Evolutionary conservation across 2,797 vertebrate species (phyloP), one percentile per base, ranked within the genome.

Genomic region (Sebastes hopkinsi): DNA sequence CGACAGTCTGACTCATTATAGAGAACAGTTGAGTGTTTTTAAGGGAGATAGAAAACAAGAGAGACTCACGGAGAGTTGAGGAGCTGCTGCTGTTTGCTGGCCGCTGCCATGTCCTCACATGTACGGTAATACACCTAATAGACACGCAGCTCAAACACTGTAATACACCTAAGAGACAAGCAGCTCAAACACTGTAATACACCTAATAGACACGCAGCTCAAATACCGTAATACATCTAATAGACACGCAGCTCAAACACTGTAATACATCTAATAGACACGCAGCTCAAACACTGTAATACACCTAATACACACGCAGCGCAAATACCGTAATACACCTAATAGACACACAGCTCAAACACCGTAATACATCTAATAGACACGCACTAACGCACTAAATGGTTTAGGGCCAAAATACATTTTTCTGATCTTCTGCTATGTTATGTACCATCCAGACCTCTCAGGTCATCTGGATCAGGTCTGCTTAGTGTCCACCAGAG

Each of bases 91-190:
- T 22, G 56, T 1, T 29, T 3, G 16, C 6, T 6, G 20, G 22
- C 14, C 5, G 29, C 80, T 50, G 72, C 72, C 84, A 72, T 80
- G 75, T 77, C 67, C 25, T 18, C 72, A 3, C 11, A 8, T 18
- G 4, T 65, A 75, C 50, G 64, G 79, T 75, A 82, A 61, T 13
- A 70, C 2, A 60, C 7, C 6, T 62, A 81, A 50, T 22, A 68
- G 9, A 67, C 11, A 6, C 25, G 54, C 67, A 62, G 16, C 29
- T 3, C 3, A 1, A 13, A 2, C 60, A 67, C 75, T 55, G 86
- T 88, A 86, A 83, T 20, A 3, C 72, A 13, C 36, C 4, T 11
- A 34, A 5, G 5, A 36, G 1, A 36, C 34, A 36, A 0, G 4
- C 11, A 12, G 10, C 10, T 11, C 1, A 0, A 36, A 36, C 1